Conservation (phyloP, 2,888 invertebrate genomes). For the Drosophila neotestacea region DNA sequence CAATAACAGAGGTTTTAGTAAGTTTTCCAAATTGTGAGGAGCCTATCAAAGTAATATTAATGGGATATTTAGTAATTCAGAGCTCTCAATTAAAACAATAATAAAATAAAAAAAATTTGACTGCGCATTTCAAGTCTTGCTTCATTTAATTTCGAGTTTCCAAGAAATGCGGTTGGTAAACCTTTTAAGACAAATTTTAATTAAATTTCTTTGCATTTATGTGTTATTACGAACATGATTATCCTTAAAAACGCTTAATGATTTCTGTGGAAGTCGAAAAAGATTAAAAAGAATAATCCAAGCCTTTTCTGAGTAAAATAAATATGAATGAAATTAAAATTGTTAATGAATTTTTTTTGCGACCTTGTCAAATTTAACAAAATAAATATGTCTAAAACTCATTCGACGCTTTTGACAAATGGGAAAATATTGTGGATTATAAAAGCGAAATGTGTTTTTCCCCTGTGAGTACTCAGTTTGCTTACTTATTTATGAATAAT, state of each 20-base stretch:
- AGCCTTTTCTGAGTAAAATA: not conserved
- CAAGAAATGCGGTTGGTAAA: not conserved
- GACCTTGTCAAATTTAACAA: not conserved
- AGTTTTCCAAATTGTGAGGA: too few species aligned
- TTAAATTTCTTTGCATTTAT: not conserved
- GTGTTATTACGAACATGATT: not conserved
- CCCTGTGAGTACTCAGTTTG: not conserved
- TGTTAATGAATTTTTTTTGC: not conserved
- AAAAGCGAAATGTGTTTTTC: not conserved
- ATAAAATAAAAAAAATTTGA: not conserved
- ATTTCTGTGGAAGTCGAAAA: not conserved
- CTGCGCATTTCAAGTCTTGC: not conserved
- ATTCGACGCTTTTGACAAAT: constrained; percentile 1
- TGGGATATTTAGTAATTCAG: not conserved
- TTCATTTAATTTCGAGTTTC: not conserved
- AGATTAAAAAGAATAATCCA: too few species aligned
- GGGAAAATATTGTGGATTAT: not conserved
- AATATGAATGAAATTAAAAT: not conserved
- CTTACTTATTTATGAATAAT: constrained; percentile 41
- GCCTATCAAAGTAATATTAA: too few species aligned
- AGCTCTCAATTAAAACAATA: not conserved
- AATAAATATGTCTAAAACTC: not conserved
- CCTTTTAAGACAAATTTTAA: not conserved
- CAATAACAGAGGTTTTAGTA: too few species aligned
- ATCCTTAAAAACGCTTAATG: not conserved